Percentiles rank a stretch among this genome's conserved stretches.
Evolutionary conservation across 2,113 vertebrate genomes (phyloP).

Genomic region (Melanerpes formicivorus): DNA sequence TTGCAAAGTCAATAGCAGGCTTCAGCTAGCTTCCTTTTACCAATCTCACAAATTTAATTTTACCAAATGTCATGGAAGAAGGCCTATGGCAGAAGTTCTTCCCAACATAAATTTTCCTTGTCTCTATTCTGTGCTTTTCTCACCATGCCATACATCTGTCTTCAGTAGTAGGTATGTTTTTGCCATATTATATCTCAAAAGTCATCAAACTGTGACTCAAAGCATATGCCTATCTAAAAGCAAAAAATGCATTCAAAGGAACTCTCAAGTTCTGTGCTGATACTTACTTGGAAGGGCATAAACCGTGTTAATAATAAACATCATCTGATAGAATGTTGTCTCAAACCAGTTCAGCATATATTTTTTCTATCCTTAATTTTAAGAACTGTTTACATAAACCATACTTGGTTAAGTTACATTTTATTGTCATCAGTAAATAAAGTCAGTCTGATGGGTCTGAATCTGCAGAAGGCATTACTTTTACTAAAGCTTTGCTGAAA

Average conservation of each 20-base stretch:
- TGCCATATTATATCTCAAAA: neutral
- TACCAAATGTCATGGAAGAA: neutral
- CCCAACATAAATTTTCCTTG: neutral
- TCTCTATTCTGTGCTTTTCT: neutral
- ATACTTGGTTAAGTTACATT: slow-evolving; percentile 36
- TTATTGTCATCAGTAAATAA: slow-evolving; percentile 16
- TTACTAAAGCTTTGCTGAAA: slow-evolving; percentile 49
- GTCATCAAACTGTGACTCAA: neutral
- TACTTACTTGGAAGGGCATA: neutral
- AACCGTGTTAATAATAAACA: neutral
- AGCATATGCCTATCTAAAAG: neutral
- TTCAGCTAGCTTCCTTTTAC: neutral
- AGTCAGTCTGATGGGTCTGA: slow-evolving; percentile 45
- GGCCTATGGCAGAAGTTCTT: neutral
- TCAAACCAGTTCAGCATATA: neutral
- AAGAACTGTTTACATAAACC: slow-evolving; percentile 14
- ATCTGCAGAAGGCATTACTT: slow-evolving; percentile 59
- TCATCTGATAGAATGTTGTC: neutral
- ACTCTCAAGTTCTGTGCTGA: neutral
- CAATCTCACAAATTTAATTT: neutral
- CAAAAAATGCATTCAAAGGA: neutral
- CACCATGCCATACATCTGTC: neutral
- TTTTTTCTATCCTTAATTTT: neutral
- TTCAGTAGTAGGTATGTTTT: neutral
- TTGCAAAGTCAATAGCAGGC: neutral